Conservation (phyloP, 2,888 invertebrate genomes). For the Drosophila fungiperda region DNA sequence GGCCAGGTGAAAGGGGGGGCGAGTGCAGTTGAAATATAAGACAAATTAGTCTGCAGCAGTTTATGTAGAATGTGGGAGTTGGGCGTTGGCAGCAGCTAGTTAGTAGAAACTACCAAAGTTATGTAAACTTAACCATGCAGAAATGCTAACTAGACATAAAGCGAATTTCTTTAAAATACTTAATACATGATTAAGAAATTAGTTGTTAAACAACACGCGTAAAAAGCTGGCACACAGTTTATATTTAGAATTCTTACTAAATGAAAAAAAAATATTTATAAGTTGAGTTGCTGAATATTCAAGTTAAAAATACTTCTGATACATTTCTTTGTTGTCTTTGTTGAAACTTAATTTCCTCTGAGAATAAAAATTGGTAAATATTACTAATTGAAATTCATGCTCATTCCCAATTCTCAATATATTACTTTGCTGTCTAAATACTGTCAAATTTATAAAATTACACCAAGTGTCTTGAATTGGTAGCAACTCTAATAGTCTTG, state of each 20-base stretch:
- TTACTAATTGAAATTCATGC: not conserved
- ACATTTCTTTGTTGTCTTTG: not conserved
- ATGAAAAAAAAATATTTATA: not conserved
- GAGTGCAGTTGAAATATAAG: slow-evolving; percentile 47
- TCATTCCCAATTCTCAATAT: not conserved
- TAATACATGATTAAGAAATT: not conserved
- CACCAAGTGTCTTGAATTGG: not conserved
- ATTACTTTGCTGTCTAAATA: not conserved
- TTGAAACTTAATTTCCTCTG: not conserved
- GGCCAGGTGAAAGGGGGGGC: not conserved
- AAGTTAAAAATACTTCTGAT: not conserved
- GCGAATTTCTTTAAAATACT: not conserved
- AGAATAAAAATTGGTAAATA: not conserved
- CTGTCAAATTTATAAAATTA: not conserved
- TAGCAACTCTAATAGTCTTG: not conserved
- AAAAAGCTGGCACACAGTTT: not conserved
- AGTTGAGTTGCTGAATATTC: not conserved
- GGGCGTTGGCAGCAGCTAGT: slow-evolving; percentile 16
- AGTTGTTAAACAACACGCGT: not conserved
- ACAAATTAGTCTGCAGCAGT: slow-evolving; percentile 63
- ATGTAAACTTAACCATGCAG: not conserved
- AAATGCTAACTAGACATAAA: not conserved
- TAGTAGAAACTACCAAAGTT: slow-evolving; percentile 2
- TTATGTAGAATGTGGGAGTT: slow-evolving; percentile 32
- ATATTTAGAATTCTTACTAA: not conserved